Percentiles rank a stretch among this genome's conserved stretches.
phyloP scores from a whole-genome alignment of 64 coral and sea anemone genomes.

The Hydrozoanthus tunicans region DNA sequence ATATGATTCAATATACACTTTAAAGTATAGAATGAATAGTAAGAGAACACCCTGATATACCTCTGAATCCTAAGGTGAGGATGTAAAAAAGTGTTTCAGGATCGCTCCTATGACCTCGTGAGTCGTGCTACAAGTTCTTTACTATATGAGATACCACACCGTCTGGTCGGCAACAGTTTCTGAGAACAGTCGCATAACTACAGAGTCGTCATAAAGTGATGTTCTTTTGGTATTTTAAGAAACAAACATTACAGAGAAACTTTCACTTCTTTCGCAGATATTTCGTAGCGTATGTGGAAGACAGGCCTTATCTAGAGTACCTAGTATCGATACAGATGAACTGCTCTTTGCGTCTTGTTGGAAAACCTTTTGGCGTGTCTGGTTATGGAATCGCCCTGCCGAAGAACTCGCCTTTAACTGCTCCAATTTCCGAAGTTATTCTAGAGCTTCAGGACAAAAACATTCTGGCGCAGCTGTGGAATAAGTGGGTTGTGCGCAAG shows the following conservation, averaged over 20 bases:
- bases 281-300: conserved; percentile 71
- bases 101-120: no score
- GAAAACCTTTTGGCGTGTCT: conserved; percentile 63
- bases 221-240: background rate
- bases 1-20: no score
- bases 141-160: no score
- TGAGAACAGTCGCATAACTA: background rate
- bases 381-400: conserved; percentile 69
- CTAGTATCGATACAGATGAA: conserved; percentile 70
- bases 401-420: conserved; percentile 71
- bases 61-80: no score
- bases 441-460: conserved; percentile 62
- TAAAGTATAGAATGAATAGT: no score
- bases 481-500: conserved; percentile 73
- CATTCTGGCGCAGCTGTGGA: conserved; percentile 54
- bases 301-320: conserved; percentile 75
- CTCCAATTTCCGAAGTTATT: conserved; percentile 48
- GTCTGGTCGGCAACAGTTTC: no score
- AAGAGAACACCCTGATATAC: no score
- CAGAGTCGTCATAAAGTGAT: background rate
- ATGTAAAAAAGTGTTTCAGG: no score
- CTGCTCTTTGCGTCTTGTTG: conserved; percentile 71
- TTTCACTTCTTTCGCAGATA: conserved; percentile 34
- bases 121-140: no score
- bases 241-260: background rate